These are phyloP conservation scores for Laothoe populi DNA, from an alignment of 2,888 invertebrate genomes.

Conservation along the genomic window DNA sequence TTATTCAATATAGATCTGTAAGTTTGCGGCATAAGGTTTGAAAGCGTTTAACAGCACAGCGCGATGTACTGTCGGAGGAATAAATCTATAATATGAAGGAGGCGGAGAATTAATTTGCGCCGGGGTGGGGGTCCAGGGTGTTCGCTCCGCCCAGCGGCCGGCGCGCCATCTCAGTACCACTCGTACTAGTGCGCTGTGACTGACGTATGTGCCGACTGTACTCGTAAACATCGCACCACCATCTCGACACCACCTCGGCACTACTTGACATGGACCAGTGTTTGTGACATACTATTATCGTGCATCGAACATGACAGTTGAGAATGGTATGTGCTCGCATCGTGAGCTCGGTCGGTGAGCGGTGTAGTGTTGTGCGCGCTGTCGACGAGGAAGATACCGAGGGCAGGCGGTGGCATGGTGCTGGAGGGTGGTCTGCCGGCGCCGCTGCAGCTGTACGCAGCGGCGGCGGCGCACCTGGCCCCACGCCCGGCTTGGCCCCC, in stretches of 20 bases:
- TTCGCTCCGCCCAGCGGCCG: conserved; percentile 67
- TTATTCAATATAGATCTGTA: conserved; percentile 79
- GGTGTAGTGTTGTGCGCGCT: conserved; percentile 54
- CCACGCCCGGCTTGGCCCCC: conserved; percentile 86
- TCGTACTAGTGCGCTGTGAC: conserved; percentile 43
- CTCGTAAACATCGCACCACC: conserved; percentile 38
- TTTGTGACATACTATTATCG: conserved; percentile 34
- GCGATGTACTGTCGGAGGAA: conserved; percentile 72
- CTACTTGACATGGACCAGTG: conserved; percentile 29
- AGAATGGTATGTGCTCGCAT: conserved; percentile 49
- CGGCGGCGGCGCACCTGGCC: conserved; percentile 86
- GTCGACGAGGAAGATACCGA: conserved; percentile 69
- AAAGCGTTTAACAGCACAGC: conserved; percentile 70
- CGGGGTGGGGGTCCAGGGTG: conserved; percentile 67
- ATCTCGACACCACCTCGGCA: background rate
- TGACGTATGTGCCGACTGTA: conserved; percentile 30
- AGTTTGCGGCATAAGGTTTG: conserved; percentile 74
- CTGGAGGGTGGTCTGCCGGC: conserved; percentile 88
- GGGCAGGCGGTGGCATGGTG: conserved; percentile 82
- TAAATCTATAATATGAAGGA: conserved; percentile 84
- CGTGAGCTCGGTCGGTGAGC: conserved; percentile 44
- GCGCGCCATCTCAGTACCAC: conserved; percentile 77
- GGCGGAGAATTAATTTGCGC: conserved; percentile 80
- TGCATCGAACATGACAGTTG: conserved; percentile 51
- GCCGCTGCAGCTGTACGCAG: conserved; percentile 88